A percentile compares a stretch with the other conserved stretches of the same genome.
Conservation (phyloP, 1,140 invertebrate species). For the Musca domestica region DNA sequence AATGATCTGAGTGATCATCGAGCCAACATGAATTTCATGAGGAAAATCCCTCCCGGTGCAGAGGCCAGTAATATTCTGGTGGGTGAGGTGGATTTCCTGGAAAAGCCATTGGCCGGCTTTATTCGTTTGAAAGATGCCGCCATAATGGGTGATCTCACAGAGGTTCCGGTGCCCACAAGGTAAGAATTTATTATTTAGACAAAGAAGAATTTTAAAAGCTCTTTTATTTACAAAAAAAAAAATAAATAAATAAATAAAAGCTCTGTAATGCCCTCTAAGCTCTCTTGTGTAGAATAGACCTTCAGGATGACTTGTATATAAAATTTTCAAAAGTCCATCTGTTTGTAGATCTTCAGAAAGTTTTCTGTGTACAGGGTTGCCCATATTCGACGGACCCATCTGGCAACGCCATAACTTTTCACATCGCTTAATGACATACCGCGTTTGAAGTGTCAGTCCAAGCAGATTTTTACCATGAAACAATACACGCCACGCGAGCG, state of each 20-base stretch:
- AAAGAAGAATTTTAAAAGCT: not conserved
- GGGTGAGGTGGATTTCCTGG: slow-evolving; percentile 95
- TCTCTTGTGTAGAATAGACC: no score
- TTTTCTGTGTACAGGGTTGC: no score
- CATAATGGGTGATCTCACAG: slow-evolving; percentile 92
- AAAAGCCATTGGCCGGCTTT: slow-evolving; percentile 88
- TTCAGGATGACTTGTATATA: no score
- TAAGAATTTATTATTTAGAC: slow-evolving; percentile 24
- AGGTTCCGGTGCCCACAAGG: slow-evolving; percentile 92
- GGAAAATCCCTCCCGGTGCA: slow-evolving; percentile 94
- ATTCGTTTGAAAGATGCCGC: slow-evolving; percentile 84
- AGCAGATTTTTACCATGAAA: no score
- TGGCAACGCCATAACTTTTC: no score
- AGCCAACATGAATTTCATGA: slow-evolving; percentile 91
- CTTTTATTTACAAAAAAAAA: not conserved
- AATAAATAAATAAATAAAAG: not conserved
- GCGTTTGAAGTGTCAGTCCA: no score
- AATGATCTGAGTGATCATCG: slow-evolving; percentile 70
- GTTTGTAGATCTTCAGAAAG: no score
- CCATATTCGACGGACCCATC: no score
- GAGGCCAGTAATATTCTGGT: slow-evolving; percentile 98
- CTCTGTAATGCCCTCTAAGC: no score
- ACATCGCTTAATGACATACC: no score
- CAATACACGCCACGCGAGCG: no score
- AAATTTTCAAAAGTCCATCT: no score